Percentiles rank a stretch among this genome's conserved stretches.
Conservation (phyloP, 2,113 vertebrate genomes). For the Tapirus terrestris region DNA sequence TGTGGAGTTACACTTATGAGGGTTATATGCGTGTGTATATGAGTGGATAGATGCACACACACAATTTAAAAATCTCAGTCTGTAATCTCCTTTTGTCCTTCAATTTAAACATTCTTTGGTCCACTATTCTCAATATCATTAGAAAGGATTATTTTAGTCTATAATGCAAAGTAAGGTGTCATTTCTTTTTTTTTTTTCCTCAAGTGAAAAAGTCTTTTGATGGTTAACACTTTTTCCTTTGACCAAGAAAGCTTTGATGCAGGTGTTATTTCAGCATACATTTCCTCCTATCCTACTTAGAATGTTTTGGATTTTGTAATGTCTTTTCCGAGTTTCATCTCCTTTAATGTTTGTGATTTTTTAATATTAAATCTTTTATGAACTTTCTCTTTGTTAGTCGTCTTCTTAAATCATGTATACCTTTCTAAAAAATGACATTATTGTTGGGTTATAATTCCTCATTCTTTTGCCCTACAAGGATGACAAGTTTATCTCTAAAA, state of each 20-base stretch:
- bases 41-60: background rate
- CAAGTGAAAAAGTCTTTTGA: background rate
- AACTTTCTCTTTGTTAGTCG: background rate
- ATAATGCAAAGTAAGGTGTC: conserved; percentile 12
- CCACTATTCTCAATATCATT: background rate
- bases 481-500: background rate
- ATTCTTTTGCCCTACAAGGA: background rate
- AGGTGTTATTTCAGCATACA: background rate
- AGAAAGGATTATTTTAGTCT: conserved; percentile 39
- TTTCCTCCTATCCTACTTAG: conserved; percentile 37
- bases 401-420: background rate
- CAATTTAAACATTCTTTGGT: background rate
- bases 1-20: background rate
- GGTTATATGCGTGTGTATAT: background rate
- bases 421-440: conserved; percentile 3
- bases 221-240: conserved; percentile 45
- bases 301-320: conserved; percentile 37
- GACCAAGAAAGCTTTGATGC: conserved; percentile 34
- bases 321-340: conserved; percentile 6
- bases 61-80: background rate
- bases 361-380: conserved; percentile 47
- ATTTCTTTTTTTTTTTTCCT: background rate
- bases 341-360: conserved; percentile 25
- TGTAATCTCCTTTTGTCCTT: background rate
- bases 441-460: background rate